Evolutionary conservation across 2,113 vertebrate genomes (phyloP).

Genomic region (Pristiophorus japonicus): DNA sequence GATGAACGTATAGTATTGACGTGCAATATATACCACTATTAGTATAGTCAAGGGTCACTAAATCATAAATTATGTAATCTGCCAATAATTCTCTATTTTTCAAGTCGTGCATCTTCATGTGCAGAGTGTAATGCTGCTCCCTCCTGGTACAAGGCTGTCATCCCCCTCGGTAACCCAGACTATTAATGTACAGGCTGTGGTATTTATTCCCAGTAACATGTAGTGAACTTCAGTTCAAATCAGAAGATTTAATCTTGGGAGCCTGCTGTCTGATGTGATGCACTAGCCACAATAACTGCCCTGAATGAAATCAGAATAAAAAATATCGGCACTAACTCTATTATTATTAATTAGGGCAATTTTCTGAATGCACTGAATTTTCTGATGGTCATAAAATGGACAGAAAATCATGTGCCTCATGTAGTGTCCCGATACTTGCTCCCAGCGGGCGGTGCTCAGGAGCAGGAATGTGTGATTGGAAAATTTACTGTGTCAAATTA

Average conservation of each 20-base stretch:
- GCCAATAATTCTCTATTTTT: neutral
- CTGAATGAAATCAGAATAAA: neutral
- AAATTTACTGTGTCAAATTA: neutral
- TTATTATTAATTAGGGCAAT: neutral
- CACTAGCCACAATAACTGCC: neutral
- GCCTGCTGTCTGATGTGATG: neutral
- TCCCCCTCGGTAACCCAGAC: neutral
- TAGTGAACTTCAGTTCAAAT: neutral
- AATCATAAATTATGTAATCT: neutral
- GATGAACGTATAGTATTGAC: neutral
- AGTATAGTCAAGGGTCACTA: neutral
- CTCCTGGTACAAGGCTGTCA: neutral
- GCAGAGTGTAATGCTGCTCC: conserved; percentile 9
- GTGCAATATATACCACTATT: neutral
- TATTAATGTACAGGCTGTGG: neutral
- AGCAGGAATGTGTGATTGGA: neutral
- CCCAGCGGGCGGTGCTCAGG: neutral
- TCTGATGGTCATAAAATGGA: neutral
- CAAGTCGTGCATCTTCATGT: neutral
- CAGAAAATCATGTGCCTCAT: neutral
- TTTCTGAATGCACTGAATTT: neutral
- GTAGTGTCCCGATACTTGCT: neutral
- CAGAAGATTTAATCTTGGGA: neutral
- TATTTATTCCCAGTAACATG: neutral
- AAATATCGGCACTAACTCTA: neutral